phyloP scores from a whole-genome alignment of 1,140 invertebrate species.

The Cardiocondyla obscurior region DNA sequence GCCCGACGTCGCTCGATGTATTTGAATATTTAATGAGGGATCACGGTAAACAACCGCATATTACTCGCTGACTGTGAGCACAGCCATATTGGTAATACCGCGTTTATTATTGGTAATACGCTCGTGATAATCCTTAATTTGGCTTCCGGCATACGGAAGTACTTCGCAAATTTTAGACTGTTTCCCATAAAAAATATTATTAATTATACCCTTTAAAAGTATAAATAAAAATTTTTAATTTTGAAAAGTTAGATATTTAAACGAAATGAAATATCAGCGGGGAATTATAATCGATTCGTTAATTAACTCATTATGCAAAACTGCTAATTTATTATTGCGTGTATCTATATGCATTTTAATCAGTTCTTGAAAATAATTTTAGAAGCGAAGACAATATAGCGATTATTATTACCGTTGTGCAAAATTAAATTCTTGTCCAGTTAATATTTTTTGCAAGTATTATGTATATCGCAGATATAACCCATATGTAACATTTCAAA shows the following conservation, averaged over 20 bases:
- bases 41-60: constrained; percentile 49
- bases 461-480: background rate
- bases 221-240: background rate
- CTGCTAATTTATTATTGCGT: constrained; percentile 4
- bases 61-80: constrained; percentile 34
- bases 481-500: background rate
- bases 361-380: constrained; percentile 16
- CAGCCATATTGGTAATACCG: constrained; percentile 20
- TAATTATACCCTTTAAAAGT: background rate
- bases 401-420: constrained; percentile 4
- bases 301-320: constrained; percentile 11
- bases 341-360: background rate
- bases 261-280: background rate
- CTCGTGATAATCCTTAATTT: constrained; percentile 42
- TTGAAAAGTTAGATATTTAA: constrained; percentile 1
- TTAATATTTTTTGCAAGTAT: constrained; percentile 13
- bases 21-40: constrained; percentile 73
- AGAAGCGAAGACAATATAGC: background rate
- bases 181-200: background rate
- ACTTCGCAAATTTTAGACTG: background rate
- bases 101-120: constrained; percentile 39
- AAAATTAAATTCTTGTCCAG: constrained; percentile 20
- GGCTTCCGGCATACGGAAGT: background rate
- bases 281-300: constrained; percentile 5
- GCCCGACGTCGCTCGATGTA: constrained; percentile 13